phyloP scores from a whole-genome alignment of 2,888 invertebrate genomes.

The Drosophila glabriapex region DNA sequence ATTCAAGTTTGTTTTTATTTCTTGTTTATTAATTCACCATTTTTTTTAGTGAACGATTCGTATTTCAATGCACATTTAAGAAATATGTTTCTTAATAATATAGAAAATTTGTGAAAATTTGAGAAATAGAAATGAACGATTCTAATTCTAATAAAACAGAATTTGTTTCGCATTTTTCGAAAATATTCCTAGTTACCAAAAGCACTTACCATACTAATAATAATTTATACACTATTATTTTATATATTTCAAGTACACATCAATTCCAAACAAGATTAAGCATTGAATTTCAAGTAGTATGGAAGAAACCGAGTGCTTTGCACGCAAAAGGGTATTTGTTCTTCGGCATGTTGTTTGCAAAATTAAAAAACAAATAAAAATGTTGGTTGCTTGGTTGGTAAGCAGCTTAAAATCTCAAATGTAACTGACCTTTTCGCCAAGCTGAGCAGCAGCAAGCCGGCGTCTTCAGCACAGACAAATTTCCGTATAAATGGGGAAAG shows the following conservation, averaged over 20 bases:
- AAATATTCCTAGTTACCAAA: not conserved
- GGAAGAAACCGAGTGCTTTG: not conserved
- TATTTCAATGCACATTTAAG: not conserved
- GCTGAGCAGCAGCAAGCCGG: not conserved
- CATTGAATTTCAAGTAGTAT: not conserved
- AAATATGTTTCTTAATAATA: not conserved
- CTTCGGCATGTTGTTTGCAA: not conserved
- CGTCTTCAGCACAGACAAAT: not conserved
- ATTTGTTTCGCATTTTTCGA: not conserved
- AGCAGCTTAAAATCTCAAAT: not conserved
- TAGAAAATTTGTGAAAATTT: not conserved
- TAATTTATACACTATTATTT: not conserved
- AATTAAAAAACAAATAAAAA: not conserved
- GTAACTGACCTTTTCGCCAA: slow-evolving; percentile 11
- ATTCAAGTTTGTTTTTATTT: too few species aligned
- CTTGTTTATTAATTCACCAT: too few species aligned
- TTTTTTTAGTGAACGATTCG: not conserved
- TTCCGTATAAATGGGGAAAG: slow-evolving; percentile 1
- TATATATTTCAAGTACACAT: not conserved
- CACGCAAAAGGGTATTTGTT: not conserved
- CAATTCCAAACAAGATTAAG: not conserved
- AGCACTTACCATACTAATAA: not conserved
- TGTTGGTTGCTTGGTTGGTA: not conserved
- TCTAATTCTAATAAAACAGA: not conserved
- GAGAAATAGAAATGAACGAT: not conserved